A percentile compares a stretch with the other conserved stretches of the same genome.
These are phyloP conservation scores for Ophiodon elongatus DNA, from an alignment of 2,113 vertebrate genomes.

Conservation along the genomic window DNA sequence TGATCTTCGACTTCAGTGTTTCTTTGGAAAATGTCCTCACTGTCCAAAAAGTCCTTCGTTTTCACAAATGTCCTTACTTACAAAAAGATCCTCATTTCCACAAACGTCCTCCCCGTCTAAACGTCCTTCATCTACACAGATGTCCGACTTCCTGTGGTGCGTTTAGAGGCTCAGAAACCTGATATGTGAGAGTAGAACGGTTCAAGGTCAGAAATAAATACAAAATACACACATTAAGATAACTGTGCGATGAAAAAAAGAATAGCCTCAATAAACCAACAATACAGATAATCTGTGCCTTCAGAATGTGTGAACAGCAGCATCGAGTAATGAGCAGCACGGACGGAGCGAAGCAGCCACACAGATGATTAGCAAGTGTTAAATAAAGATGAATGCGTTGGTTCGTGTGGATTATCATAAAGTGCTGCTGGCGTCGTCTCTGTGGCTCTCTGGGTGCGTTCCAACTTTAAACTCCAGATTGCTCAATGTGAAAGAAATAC, in stretches of 20 bases:
- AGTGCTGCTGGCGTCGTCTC: constrained; percentile 10
- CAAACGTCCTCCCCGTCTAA: too few relatives aligned
- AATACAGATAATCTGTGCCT: not conserved
- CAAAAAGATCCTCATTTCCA: too few relatives aligned
- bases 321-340: not conserved
- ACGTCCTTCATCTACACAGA: too few relatives aligned
- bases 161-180: too few relatives aligned
- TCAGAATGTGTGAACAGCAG: not conserved
- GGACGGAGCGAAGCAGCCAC: not conserved
- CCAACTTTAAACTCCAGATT: not conserved
- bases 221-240: not conserved
- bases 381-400: not conserved
- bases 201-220: too few relatives aligned
- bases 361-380: not conserved
- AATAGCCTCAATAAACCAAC: too few relatives aligned
- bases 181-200: too few relatives aligned
- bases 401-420: not conserved
- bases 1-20: too few relatives aligned
- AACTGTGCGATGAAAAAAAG: too few relatives aligned
- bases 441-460: not conserved
- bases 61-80: not conserved
- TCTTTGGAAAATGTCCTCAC: too few relatives aligned
- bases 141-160: too few relatives aligned
- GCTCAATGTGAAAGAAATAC: not conserved
- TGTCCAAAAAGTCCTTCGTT: not conserved